Conservation (phyloP, 2,888 invertebrate species). For the Tiphia femorata region DNA sequence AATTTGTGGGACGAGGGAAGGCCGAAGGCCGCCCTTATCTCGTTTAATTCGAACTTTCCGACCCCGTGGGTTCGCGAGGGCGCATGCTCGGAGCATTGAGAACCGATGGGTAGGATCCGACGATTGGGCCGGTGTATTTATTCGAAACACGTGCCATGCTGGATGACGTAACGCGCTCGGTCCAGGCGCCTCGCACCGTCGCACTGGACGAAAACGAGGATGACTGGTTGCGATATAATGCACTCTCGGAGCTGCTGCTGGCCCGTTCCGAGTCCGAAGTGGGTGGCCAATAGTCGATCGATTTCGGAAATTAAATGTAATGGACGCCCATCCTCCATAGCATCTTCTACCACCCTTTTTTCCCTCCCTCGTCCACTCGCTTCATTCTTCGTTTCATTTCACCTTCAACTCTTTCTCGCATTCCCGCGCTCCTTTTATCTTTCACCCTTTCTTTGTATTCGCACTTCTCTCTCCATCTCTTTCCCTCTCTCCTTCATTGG, state of each 20-base stretch:
- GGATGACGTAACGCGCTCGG: no score
- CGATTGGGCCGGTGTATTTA: no score
- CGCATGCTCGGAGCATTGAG: no score
- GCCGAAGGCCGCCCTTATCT: no score
- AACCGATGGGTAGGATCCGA: no score
- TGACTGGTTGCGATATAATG: slow-evolving; percentile 16
- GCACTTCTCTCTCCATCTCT: slow-evolving; percentile 4
- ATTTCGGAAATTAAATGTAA: slow-evolving; percentile 38
- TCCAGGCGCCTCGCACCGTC: neutral
- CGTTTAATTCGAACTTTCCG: no score
- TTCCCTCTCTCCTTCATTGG: no score
- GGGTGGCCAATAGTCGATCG: slow-evolving; percentile 36
- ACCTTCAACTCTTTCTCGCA: neutral
- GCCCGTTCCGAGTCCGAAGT: slow-evolving; percentile 15
- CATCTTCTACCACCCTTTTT: no score
- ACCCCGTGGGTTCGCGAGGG: no score
- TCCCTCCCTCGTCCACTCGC: neutral
- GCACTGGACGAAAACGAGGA: neutral
- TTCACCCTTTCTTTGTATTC: neutral
- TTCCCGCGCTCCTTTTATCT: neutral
- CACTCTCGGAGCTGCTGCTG: slow-evolving; percentile 7
- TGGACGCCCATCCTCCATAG: slow-evolving; percentile 19
- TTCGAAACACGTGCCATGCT: no score
- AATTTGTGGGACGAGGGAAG: no score
- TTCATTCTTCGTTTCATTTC: neutral